Conservation (phyloP, 1,140 invertebrate species). For the Heliothis virescens region DNA sequence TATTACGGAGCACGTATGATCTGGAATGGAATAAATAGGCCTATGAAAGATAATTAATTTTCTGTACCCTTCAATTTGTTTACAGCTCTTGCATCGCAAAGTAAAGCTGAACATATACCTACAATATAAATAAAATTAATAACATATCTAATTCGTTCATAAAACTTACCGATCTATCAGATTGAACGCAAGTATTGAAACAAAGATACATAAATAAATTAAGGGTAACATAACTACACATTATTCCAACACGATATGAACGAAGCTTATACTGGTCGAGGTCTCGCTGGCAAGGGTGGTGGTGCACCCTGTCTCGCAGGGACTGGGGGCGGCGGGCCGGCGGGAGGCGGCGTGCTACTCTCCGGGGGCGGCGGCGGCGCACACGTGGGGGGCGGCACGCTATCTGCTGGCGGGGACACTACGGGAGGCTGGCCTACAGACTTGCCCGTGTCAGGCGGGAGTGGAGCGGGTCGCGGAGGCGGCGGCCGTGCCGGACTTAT, state of each 20-base stretch:
- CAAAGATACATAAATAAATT: conserved; percentile 1
- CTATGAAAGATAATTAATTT: too few species aligned
- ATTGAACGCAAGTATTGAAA: neutral
- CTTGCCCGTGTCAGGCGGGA: conserved; percentile 77
- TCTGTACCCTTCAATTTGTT: neutral
- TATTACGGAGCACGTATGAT: too few species aligned
- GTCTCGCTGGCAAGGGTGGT: conserved; percentile 88
- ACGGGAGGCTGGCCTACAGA: conserved; percentile 72
- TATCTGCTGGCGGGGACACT: conserved; percentile 70
- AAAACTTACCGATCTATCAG: neutral
- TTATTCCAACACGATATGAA: neutral
- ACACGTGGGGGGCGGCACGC: conserved; percentile 81
- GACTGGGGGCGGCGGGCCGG: conserved; percentile 87
- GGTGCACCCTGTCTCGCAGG: conserved; percentile 76
- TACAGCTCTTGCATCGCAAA: neutral
- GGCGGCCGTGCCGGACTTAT: conserved; percentile 82
- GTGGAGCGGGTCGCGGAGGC: conserved; percentile 85
- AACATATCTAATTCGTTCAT: neutral
- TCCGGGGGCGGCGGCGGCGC: conserved; percentile 89
- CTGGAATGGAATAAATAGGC: too few species aligned
- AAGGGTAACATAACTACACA: conserved; percentile 19
- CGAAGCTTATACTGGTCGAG: conserved; percentile 65
- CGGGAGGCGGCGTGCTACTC: conserved; percentile 83
- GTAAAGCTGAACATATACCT: neutral
- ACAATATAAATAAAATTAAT: neutral